Base-by-base conservation (phyloP, 2,113 vertebrate genomes). In the Corythaeola cristata region DNA sequence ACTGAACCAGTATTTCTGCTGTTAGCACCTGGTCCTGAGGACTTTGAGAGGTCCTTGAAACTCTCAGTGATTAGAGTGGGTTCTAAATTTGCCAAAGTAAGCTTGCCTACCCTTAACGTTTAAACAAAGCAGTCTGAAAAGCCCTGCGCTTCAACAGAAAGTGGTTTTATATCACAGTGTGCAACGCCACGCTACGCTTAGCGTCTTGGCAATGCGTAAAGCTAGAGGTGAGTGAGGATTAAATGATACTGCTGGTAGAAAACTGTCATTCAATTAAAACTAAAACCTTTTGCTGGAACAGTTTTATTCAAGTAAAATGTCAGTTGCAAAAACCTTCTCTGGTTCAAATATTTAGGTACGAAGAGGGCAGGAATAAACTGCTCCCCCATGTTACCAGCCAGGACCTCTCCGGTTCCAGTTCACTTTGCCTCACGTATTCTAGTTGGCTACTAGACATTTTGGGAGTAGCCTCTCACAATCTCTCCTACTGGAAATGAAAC, bases 161-260 rank as follows among this genome's bases (percentile, higher is more conserved):
- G n/a, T 5, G 58, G 22, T 5, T 72, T 35, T 16, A 30, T 11
- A 32, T 33, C 18, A 44, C 26, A n/a, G 3, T 0, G 1, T 22
- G 45, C 69, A 63, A 15, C 1, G 3, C 32, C 77, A 58, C 1
- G 0, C 59, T 18, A 3, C 1, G n/a, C 28, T 84, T 15, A 50
- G 49, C 68, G 8, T 17, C 50, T 84, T 22, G 32, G 59, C 35
- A 58, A 16, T 0, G 4, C 1, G 8, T 13, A 58, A 39, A 21
- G 14, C 39, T 28, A n/a, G 68, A 69, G 59, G 30, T 44, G n/a
- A 85, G 23, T 0, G 64, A 81, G 47, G 74, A 73, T 63, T 58
- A 62, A 69, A 82, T 7, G 12, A 78, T 41, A 35, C 12, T 44
- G 21, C 37, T 58, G 9, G 55, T 50, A 67, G 56, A 69, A 78